Conservation (phyloP, 2,888 invertebrate species). For the Nephrotoma appendiculata region DNA sequence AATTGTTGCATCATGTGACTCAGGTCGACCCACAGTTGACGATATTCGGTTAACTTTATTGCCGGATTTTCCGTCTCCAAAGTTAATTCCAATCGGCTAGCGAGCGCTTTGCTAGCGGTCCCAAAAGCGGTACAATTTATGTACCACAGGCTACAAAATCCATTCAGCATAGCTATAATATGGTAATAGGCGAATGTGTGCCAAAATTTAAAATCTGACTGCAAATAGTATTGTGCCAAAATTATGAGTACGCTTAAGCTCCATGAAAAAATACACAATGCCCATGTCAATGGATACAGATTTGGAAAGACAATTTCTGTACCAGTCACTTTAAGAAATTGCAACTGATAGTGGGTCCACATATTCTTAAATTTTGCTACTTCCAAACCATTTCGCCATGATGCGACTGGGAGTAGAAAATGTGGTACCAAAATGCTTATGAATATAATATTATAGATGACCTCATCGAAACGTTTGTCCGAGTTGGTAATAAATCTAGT, state of each 20-base stretch:
- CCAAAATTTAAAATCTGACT: constrained; percentile 56
- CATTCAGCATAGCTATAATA: constrained; percentile 58
- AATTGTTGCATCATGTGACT: constrained; percentile 68
- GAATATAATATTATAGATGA: constrained; percentile 60
- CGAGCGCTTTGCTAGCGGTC: constrained; percentile 47
- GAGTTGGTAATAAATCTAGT: constrained; percentile 39
- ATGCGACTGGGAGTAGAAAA: constrained; percentile 49
- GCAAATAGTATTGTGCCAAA: constrained; percentile 52
- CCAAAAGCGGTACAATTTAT: constrained; percentile 51
- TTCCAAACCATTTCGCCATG: constrained; percentile 55
- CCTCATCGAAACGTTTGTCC: constrained; percentile 56
- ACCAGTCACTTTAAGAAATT: constrained; percentile 43
- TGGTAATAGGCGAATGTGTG: constrained; percentile 60
- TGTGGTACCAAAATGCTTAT: constrained; percentile 56
- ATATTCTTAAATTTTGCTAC: constrained; percentile 63
- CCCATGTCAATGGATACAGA: constrained; percentile 46
- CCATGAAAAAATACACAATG: constrained; percentile 52
- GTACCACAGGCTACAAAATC: constrained; percentile 56
- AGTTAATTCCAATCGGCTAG: constrained; percentile 45
- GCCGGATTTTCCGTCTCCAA: constrained; percentile 48
- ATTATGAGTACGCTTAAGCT: constrained; percentile 46
- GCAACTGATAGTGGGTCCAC: constrained; percentile 56
- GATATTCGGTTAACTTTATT: constrained; percentile 47
- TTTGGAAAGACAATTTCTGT: constrained; percentile 50
- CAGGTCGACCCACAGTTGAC: constrained; percentile 55